Percentiles rank a stretch among this genome's conserved stretches.
Conservation (phyloP, 2,888 invertebrate genomes). For the Pasiphila rectangulata region DNA sequence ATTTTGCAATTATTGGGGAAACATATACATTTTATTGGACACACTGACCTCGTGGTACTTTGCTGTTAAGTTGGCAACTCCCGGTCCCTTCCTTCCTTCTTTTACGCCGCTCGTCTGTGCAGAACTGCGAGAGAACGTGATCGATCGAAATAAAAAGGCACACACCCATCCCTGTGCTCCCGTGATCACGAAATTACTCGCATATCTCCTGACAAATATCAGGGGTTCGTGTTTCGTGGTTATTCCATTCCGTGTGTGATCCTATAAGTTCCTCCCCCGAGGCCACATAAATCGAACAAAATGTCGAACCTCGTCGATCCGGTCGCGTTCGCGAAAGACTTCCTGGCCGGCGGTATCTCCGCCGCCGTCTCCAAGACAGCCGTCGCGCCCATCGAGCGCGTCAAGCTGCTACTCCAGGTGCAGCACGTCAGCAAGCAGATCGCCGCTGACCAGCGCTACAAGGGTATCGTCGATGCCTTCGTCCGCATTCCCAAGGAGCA, state of each 20-base stretch:
- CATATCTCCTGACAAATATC: constrained; percentile 74
- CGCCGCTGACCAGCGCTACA: constrained; percentile 93
- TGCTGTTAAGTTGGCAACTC: constrained; percentile 68
- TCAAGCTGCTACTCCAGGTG: constrained; percentile 96
- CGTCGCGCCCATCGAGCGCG: constrained; percentile 97
- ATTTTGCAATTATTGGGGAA: constrained; percentile 29
- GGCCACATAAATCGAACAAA: constrained; percentile 67
- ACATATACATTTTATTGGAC: constrained; percentile 32
- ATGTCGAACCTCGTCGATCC: constrained; percentile 85
- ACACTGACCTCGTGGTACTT: constrained; percentile 76
- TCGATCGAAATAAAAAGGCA: constrained; percentile 81
- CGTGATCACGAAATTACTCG: constrained; percentile 75
- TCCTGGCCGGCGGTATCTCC: constrained; percentile 95
- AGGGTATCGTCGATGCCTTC: constrained; percentile 94
- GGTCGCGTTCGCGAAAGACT: constrained; percentile 94
- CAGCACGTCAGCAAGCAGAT: constrained; percentile 98
- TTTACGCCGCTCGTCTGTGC: constrained; percentile 76
- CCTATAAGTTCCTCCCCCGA: constrained; percentile 40
- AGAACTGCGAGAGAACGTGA: constrained; percentile 78
- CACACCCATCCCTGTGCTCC: constrained; percentile 79
- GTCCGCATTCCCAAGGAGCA: constrained; percentile 95
- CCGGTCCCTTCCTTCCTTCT: constrained; percentile 78
- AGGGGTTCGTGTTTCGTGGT: constrained; percentile 78
- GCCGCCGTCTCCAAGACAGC: constrained; percentile 97
- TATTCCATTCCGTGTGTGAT: constrained; percentile 71